Conservation (phyloP, 2,888 invertebrate species). For the Hydraecia micacea region DNA sequence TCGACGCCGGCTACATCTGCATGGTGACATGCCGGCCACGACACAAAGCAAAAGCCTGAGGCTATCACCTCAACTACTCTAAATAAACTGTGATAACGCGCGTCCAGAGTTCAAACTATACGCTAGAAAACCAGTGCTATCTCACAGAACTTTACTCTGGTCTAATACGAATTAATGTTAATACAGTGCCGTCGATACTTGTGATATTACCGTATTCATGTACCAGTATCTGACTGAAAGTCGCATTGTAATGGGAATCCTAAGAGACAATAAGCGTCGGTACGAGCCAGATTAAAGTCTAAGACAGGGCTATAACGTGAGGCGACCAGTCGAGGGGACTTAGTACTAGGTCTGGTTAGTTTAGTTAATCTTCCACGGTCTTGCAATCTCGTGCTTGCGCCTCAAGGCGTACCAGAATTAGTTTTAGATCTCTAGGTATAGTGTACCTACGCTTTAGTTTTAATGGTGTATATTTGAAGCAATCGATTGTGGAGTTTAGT, state of each 20-base stretch:
- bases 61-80: conserved; percentile 61
- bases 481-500: conserved; percentile 81
- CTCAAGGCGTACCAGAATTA: conserved; percentile 74
- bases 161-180: conserved; percentile 75
- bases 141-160: conserved; percentile 71
- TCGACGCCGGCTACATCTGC: conserved; percentile 97
- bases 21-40: conserved; percentile 93
- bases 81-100: conserved; percentile 88
- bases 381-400: conserved; percentile 80
- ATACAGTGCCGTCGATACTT: conserved; percentile 84
- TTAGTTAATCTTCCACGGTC: conserved; percentile 78
- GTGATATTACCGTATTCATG: conserved; percentile 81
- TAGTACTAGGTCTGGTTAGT: conserved; percentile 73
- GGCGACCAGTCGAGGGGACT: conserved; percentile 71
- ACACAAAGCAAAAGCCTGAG: conserved; percentile 86
- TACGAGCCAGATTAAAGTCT: conserved; percentile 74
- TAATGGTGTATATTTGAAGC: conserved; percentile 75
- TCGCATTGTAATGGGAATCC: conserved; percentile 69
- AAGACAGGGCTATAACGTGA: conserved; percentile 72
- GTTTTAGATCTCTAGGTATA: conserved; percentile 72
- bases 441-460: conserved; percentile 69
- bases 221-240: conserved; percentile 73
- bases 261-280: conserved; percentile 74
- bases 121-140: conserved; percentile 74
- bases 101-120: conserved; percentile 87